Evolutionary conservation across 2,113 vertebrate genomes (phyloP), one percentile per base, ranked within the genome.

Genomic region (Mormyrus iriodes): DNA sequence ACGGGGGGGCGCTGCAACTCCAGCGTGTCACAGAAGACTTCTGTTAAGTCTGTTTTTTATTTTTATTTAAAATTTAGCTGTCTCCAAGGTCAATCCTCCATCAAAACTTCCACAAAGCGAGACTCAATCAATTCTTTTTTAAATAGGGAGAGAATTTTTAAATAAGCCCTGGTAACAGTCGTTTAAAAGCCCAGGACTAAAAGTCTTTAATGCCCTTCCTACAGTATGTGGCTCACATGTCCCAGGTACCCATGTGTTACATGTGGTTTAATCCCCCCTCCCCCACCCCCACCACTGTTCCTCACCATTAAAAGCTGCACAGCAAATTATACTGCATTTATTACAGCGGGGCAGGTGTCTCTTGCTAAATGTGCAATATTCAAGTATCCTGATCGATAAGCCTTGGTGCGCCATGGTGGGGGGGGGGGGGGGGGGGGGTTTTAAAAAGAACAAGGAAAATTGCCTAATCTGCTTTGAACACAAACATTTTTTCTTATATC

Each of bases 361-460:
- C 89, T 90, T 92, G 94, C 93, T 94, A 31, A 91, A 93, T 92
- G 92, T 91, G 85, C 92, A 91, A 91, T 92, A 90, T 93, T 76
- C 88, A 52, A 90, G 79, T 69, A 90, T 92, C 91, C 92, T 89
- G 90, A 95, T 96, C 95, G 92, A 95, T 95, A 95, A 90, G 89
- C 88, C 0, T 27, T 24, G 55, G 7, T 24, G 10, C 0, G 82
- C 90, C 94, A 15, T 3, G 1, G 1, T 9, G 10, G 6, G 88
- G 8, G 0, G 93, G 94, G 90, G 88, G 92, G 92, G 92, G 69
- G 91, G 48, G 48, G 49, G 49, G 49, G 49, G 52, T n/a, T 92
- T 92, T 93, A 89, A 91, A 91, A 85, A 91, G 85, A 88, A 88
- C 9, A 83, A 90, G 42, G 83, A 89, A n/a, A 86, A 90, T 85